phyloP scores from a whole-genome alignment of 1,140 invertebrate genomes.

The Drosophila sp. region DNA sequence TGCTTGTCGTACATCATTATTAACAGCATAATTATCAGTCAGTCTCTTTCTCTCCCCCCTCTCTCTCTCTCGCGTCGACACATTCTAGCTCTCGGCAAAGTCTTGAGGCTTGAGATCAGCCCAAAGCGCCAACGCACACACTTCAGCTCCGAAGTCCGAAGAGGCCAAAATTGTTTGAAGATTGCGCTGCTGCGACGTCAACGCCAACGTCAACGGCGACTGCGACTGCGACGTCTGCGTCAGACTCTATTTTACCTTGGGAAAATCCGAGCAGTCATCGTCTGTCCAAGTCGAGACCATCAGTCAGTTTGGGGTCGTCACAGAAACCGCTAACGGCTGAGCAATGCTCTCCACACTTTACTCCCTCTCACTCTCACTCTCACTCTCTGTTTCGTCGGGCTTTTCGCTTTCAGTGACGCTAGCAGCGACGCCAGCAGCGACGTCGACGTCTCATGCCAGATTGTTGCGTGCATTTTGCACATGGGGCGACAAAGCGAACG shows the following conservation, averaged over 20 bases:
- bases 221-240: background rate
- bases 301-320: constrained; percentile 32
- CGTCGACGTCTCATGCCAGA: constrained; percentile 20
- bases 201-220: background rate
- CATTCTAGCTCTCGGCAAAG: constrained; percentile 41
- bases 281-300: constrained; percentile 49
- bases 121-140: constrained; percentile 32
- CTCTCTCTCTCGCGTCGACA: constrained; percentile 6
- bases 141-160: constrained; percentile 27
- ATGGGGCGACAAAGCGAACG: constrained; percentile 49
- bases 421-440: constrained; percentile 12
- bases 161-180: constrained; percentile 30
- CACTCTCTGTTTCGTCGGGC: constrained; percentile 64
- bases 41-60: background rate
- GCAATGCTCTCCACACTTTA: constrained; percentile 31
- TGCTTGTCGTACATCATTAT: constrained; percentile 26
- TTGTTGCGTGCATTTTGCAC: constrained; percentile 77
- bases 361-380: constrained; percentile 81
- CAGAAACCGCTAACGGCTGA: constrained; percentile 7
- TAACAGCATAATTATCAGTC: constrained; percentile 45
- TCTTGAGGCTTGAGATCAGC: constrained; percentile 17
- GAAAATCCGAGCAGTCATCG: constrained; percentile 80
- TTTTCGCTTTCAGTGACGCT: constrained; percentile 60
- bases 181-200: constrained; percentile 16
- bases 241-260: constrained; percentile 63